Evolutionary conservation across 2,113 vertebrate genomes (phyloP), one percentile per base, ranked within the genome.

Genomic region (Eleginops maclovinus): DNA sequence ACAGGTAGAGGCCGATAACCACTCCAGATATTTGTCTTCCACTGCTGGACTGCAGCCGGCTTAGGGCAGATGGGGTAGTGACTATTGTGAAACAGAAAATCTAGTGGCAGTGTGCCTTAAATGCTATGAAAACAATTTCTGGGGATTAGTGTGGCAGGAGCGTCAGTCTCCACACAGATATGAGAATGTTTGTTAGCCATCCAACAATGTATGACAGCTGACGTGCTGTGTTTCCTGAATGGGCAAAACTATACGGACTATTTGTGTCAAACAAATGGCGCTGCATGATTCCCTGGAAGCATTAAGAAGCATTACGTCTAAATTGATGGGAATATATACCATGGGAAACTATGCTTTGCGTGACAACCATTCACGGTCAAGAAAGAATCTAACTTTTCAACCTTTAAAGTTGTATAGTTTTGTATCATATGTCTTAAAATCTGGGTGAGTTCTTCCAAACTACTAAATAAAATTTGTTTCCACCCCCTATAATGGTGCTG

Each of bases 121-220:
- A 67, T 44, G 53, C 60, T 72, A 59, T 72, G 80, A 62, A 65
- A 66, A 58, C 61, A 14, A 71, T 86, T 72, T 67, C 36, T 46
- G 22, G 72, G 76, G 68, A 77, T 80, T 26, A 15, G 31, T 13
- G 58, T 64, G 63, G 43, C 54, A 69, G 17, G 54, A 76, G 68
- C 21, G 55, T 55, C 55, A 49, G 64, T 67, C 68, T 41, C 26
- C 46, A 54, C 55, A 63, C 43, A 10, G 50, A 19, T 47, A 19
- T 17, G 72, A 73, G 72, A 72, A 80, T 56, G 43, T 26, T 15
- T 66, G 72, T 21, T 74, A 24, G 59, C 75, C 62, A 60, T 70
- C 56, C 22, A 73, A 46, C 78, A 69, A 44, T 75, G 77, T 78
- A 55, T 59, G 79, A 79, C 89, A 85, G 83, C 74, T 82, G 87